A percentile compares a stretch with the other conserved stretches of the same genome.
Evolutionary conservation across 2,113 vertebrate genomes (phyloP).

Genomic region (Heterotis niloticus): DNA sequence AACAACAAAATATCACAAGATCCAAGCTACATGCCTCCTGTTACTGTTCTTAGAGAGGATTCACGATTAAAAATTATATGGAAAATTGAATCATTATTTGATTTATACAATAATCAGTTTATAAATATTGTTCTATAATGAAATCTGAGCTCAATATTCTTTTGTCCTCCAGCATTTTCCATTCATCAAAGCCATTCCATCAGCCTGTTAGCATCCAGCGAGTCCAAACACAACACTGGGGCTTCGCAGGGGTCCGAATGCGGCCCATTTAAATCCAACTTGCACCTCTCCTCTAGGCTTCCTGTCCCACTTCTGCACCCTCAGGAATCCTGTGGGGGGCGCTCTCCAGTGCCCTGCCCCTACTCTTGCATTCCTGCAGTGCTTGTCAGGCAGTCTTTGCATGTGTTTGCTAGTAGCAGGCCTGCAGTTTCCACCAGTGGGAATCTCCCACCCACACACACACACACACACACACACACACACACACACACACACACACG

Average conservation of each 20-base stretch:
- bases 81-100: not conserved
- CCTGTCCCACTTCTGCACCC: not conserved
- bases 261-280: not conserved
- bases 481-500: not conserved
- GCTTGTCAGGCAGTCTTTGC: not conserved
- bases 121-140: not conserved
- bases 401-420: constrained; percentile 5
- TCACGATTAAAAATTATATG: not conserved
- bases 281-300: not conserved
- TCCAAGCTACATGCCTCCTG: not conserved
- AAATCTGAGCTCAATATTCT: not conserved
- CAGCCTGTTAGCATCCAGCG: not conserved
- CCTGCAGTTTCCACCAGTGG: constrained; percentile 1
- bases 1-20: not conserved
- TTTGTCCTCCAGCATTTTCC: not conserved
- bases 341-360: constrained; percentile 23
- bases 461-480: not conserved
- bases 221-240: not conserved
- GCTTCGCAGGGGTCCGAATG: not conserved
- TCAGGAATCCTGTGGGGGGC: constrained; percentile 11
- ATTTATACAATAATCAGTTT: not conserved
- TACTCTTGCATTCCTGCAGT: constrained; percentile 16
- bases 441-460: not conserved
- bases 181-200: not conserved
- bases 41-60: constrained; percentile 1